Percentiles rank a stretch among this genome's conserved stretches.
These are phyloP conservation scores for Lepus timidus DNA, from an alignment of 2,113 vertebrate species.

Conservation along the genomic window DNA sequence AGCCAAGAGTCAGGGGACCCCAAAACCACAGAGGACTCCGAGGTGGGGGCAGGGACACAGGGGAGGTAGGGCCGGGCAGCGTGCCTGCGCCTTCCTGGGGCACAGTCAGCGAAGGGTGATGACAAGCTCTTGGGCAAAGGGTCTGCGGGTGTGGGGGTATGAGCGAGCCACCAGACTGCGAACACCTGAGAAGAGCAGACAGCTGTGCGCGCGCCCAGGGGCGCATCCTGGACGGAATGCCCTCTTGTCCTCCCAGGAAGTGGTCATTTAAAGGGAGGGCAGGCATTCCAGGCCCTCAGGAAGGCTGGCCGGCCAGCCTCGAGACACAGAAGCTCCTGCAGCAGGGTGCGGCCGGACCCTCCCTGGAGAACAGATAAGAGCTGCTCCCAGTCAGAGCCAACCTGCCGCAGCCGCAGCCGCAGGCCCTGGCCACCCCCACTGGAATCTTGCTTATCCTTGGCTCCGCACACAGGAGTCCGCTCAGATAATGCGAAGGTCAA, in stretches of 20 bases:
- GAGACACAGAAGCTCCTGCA: slow-evolving; percentile 25
- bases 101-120: too few relatives aligned
- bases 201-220: neutral
- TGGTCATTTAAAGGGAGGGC: neutral
- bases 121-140: neutral
- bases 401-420: neutral
- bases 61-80: neutral
- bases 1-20: neutral
- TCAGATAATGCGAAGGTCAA: slow-evolving; percentile 79
- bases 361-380: slow-evolving; percentile 33
- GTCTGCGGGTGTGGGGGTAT: neutral
- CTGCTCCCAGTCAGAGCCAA: slow-evolving; percentile 26
- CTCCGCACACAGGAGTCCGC: slow-evolving; percentile 71
- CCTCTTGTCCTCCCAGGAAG: neutral
- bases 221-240: neutral
- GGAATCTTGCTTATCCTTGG: slow-evolving; percentile 55
- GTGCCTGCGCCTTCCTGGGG: neutral
- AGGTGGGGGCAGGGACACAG: neutral
- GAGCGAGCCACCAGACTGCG: neutral
- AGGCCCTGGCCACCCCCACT: neutral
- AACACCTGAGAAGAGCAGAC: neutral
- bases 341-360: slow-evolving; percentile 25
- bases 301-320: neutral
- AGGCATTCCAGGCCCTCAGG: neutral
- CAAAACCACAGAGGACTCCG: neutral